Evolutionary conservation across 2,888 invertebrate genomes (phyloP).

Genomic region (Pachymerium ferrugineum): DNA sequence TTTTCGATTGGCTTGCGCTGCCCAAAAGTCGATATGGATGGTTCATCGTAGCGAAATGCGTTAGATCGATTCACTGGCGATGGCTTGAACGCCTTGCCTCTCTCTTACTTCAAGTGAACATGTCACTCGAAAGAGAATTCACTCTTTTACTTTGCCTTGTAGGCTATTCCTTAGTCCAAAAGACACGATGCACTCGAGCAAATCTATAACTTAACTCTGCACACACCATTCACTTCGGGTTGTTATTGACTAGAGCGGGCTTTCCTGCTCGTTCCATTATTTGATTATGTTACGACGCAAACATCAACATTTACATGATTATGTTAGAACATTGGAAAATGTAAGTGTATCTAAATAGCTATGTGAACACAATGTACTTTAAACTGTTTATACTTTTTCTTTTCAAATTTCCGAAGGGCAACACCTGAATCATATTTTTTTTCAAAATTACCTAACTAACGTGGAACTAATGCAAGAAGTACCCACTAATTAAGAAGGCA

Average conservation of each 20-base stretch:
- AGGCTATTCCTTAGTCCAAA: slow-evolving; percentile 20
- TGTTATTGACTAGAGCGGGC: not conserved
- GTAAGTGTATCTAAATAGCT: no score
- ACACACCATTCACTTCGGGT: not conserved
- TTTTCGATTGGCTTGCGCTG: slow-evolving; percentile 20
- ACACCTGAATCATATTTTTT: no score
- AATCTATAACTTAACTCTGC: slow-evolving; percentile 11
- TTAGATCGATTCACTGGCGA: slow-evolving; percentile 11
- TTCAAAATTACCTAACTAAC: no score
- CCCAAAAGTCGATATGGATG: slow-evolving; percentile 24
- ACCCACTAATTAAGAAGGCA: no score
- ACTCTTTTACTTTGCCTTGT: not conserved
- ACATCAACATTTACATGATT: not conserved
- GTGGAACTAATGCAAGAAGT: no score
- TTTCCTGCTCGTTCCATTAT: not conserved
- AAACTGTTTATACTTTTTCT: no score
- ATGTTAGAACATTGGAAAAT: no score
- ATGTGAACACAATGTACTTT: no score
- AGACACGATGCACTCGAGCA: slow-evolving; percentile 25
- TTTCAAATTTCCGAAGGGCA: no score
- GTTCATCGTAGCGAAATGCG: slow-evolving; percentile 27
- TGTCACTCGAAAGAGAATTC: slow-evolving; percentile 14
- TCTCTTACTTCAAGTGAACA: slow-evolving; percentile 10
- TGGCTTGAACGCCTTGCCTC: slow-evolving; percentile 23
- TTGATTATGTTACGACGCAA: not conserved